Percentiles rank a stretch among this genome's conserved stretches.
Evolutionary conservation across 1,140 invertebrate species (phyloP).

Genomic region (Philopotamus ludificatus): DNA sequence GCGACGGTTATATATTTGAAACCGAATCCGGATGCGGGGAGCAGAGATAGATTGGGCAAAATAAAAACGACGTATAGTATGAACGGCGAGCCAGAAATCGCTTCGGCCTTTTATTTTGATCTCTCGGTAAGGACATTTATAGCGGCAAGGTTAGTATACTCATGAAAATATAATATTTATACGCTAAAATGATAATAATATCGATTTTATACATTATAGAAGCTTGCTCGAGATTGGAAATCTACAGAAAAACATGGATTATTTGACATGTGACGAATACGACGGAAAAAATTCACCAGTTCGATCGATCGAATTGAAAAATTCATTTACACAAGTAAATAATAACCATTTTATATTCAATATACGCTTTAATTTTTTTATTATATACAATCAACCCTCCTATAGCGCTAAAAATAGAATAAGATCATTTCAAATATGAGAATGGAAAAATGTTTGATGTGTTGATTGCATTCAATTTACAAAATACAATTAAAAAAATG

Average conservation of each 20-base stretch:
- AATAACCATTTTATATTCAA: background rate
- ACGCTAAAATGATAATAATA: too few relatives aligned
- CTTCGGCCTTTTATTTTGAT: conserved; percentile 85
- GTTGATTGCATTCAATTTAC: too few relatives aligned
- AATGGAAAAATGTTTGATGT: too few relatives aligned
- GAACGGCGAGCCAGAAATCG: conserved; percentile 67
- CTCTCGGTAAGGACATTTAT: conserved; percentile 69
- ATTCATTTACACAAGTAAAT: conserved; percentile 56
- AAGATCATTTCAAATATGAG: too few relatives aligned
- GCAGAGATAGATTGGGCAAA: conserved; percentile 62
- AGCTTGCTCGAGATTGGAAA: conserved; percentile 59
- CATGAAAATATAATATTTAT: conserved; percentile 16
- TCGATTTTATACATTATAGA: conserved; percentile 45
- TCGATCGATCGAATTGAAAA: conserved; percentile 61
- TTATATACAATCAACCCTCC: background rate
- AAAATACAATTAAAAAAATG: too few relatives aligned
- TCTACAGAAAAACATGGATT: conserved; percentile 70
- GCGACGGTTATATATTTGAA: conserved; percentile 67
- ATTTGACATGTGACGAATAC: conserved; percentile 74
- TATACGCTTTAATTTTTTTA: background rate
- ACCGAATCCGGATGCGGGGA: conserved; percentile 62
- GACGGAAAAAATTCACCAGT: conserved; percentile 68
- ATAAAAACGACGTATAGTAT: conserved; percentile 69
- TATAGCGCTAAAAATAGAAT: too few relatives aligned
- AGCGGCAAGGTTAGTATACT: conserved; percentile 63